Percentiles rank a stretch among this genome's conserved stretches.
These are phyloP conservation scores for Phylloscopus collybita DNA, from an alignment of 2,797 vertebrate species.

Conservation along the genomic window DNA sequence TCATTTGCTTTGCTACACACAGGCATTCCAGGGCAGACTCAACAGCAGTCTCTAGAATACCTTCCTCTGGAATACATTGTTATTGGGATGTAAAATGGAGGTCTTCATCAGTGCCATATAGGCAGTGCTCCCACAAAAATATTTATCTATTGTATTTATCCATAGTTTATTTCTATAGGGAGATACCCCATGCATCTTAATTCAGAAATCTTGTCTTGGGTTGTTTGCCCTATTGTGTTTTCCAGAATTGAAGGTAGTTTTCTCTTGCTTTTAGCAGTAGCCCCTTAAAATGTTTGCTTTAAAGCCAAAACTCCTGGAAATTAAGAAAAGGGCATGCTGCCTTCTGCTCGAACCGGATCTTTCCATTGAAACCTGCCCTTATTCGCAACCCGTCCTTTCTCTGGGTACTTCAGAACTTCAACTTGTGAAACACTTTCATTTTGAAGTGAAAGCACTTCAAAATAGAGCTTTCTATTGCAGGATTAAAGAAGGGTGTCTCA, in stretches of 20 bases:
- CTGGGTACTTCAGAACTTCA: not conserved
- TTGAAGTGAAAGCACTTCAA: no score
- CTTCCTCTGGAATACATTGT: not conserved
- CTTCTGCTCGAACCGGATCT: not conserved
- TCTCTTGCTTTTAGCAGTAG: not conserved
- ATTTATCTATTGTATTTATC: not conserved
- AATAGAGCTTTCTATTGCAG: not conserved
- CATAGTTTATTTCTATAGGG: not conserved
- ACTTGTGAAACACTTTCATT: no score
- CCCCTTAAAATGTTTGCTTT: not conserved
- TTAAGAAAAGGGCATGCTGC: not conserved
- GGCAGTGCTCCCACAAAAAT: not conserved
- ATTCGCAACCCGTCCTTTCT: not conserved
- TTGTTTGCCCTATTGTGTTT: not conserved
- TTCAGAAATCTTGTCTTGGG: not conserved
- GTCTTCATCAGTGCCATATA: not conserved
- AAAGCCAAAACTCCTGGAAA: not conserved
- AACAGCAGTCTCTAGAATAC: conserved; percentile 34
- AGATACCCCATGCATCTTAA: not conserved
- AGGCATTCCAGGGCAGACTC: conserved; percentile 57
- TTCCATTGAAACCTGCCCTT: not conserved
- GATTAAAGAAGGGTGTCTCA: not conserved
- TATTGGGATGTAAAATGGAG: not conserved
- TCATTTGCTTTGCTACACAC: conserved; percentile 68
- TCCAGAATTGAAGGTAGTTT: not conserved